Base-by-base conservation (phyloP, 2,797 vertebrate species). In the Smutsia gigantea region DNA sequence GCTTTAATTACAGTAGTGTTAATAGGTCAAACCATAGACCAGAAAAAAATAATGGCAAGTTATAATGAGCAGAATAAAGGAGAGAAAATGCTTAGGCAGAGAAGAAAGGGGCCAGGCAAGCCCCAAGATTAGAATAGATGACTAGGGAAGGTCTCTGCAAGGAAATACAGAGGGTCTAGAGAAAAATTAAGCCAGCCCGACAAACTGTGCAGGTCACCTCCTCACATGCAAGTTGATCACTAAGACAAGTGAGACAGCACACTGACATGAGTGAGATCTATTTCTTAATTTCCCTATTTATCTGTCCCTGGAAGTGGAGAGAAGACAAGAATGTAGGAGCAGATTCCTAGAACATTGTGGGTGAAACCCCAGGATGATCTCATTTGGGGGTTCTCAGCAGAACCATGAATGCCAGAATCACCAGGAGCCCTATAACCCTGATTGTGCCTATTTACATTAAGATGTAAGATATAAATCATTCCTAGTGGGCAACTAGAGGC, bases 391-490 rank as follows among this genome's bases (percentile, higher is more conserved):
- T 63, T 79, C 39, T 84, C 49, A 9, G 19, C 46, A 68, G 25
- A 82, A 23, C 81, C 34, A 1, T n/a, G 39, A 66, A 66, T 25
- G 4, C 25, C 72, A 68, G 1, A 0, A 61, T 77, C 29, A 12
- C 53, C 23, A 18, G 74, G 39, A 68, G 34, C 66, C 69, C 11
- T 68, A 31, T 27, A 84, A 77, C 23, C 39, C 27, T 64, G 0
- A 39, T 66, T 18, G 55, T 46, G 63, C 57, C 77, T 93, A 14
- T 53, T 37, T 21, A 78, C 34, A 87, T 49, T 68, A 81, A 96
- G 85, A 66, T 55, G 88, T 78, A 88, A 97, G 86, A 78, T 77
- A 95, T n/a, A 95, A 87, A 46, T 84, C 64, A 68, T 91, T 83
- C 18, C 49, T 71, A 66, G 49, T 79, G 39, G 34, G 25, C 68